Evolutionary conservation across 2,888 invertebrate species (phyloP).

Genomic region (Athalia circularis): DNA sequence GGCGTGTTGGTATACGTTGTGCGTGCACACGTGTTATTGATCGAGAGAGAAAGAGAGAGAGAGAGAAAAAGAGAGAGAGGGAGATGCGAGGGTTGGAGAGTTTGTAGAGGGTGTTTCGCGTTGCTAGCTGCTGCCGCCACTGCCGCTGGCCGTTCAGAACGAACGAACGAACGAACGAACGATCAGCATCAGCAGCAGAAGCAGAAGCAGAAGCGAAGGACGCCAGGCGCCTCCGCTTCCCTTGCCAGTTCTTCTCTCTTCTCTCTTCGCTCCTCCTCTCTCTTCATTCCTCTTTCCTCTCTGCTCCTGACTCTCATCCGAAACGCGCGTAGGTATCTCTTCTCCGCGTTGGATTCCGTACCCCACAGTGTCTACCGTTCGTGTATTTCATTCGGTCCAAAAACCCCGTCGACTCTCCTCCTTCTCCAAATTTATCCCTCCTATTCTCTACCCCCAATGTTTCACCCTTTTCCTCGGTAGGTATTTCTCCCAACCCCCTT

Average conservation of each 20-base stretch:
- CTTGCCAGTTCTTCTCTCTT: neutral
- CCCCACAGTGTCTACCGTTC: slow-evolving; percentile 33
- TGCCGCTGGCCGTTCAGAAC: slow-evolving; percentile 1
- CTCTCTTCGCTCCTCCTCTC: neutral
- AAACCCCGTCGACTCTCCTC: slow-evolving; percentile 23
- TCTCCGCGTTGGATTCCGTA: neutral
- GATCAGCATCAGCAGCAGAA: neutral
- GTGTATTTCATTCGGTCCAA: slow-evolving; percentile 44
- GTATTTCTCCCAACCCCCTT: no score
- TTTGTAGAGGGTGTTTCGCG: neutral
- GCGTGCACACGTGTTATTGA: slow-evolving; percentile 73
- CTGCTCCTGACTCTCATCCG: slow-evolving; percentile 32
- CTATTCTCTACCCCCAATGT: slow-evolving; percentile 1
- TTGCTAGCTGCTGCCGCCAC: slow-evolving; percentile 23
- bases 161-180: neutral
- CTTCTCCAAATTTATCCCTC: neutral
- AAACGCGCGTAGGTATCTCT: slow-evolving; percentile 44
- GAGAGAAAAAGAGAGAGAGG: slow-evolving; percentile 48
- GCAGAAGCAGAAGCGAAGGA: neutral
- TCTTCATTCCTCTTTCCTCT: neutral
- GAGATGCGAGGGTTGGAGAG: slow-evolving; percentile 25
- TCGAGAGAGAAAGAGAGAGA: slow-evolving; percentile 62
- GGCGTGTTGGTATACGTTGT: slow-evolving; percentile 50
- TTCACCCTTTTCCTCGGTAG: no score
- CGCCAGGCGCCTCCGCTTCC: neutral